Evolutionary conservation across 2,888 invertebrate genomes (phyloP), one percentile per base, ranked within the genome.

Genomic region (Protophormia terraenovae): DNA sequence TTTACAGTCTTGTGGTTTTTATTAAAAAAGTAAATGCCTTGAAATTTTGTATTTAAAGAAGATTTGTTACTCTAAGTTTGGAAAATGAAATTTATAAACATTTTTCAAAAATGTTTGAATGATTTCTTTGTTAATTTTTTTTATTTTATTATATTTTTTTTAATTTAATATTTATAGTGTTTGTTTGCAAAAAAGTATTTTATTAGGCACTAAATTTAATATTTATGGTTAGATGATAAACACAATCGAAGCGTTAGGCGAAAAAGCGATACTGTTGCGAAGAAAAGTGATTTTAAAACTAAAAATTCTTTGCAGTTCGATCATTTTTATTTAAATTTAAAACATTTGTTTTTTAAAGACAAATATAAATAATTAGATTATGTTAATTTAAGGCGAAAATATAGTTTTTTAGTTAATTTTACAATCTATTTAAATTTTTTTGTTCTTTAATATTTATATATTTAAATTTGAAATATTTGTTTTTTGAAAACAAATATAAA

Each of bases 171-270:
- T 64, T 69, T 58, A 64, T 66, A 77, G 35, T 64, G 62, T 71
- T n/a, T 71, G 58, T 75, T 85, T 75, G 82, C 85, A 85, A 85
- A 82, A 85, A 82, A 82, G 60, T 76, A 71, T 85, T 75, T 71
- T 81, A 50, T 72, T 84, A 84, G 84, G 84, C 84, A 84, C 84
- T 84, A 84, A 84, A 76, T 80, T 75, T 80, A 84, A 84, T 83
- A 53, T 84, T 60, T 60, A 47, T 38, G 4, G 45, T 19, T 29
- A 35, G 41, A 19, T 64, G 3, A n/a, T n/a, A n/a, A 53, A 71
- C 71, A 66, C 41, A 72, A 83, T 77, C 29, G 35, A 64, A 35
- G 64, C 71, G 64, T 38, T 45, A 45, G 53, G 55, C 71, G 29
- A 55, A n/a, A 2, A 47, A 47, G 6, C n/a, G n/a, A n/a, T n/a